Base-by-base conservation (phyloP, 2,888 invertebrate species). In the Papilio gigon region DNA sequence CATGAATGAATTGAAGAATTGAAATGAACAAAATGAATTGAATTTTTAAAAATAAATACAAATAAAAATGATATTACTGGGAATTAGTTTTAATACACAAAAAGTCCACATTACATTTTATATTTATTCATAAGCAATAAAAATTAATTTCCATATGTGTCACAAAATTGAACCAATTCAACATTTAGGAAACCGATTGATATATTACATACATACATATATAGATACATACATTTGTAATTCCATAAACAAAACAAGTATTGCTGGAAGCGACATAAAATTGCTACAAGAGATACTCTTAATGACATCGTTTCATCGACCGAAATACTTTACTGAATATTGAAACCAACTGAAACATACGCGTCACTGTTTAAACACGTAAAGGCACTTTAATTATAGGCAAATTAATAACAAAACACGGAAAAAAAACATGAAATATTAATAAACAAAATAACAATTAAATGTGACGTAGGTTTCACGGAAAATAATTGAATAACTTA, bases 91-190 rank as follows among this genome's bases (percentile, higher is more conserved):
- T 22, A 66, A 67, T 30, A 62, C n/a, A 75, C 73, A 79, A 81
- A 78, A 78, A 75, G 60, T 66, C 67, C 76, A 75, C 70, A 71
- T 74, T 78, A 80, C 82, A 80, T 82, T 90, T 89, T 84, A 86
- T 84, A 80, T 91, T 91, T 91, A 90, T 90, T 92, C 87, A 87
- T 91, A 92, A 91, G 91, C 92, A 90, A 90, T 92, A 88, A 90
- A 90, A 91, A 90, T 84, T 89, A 90, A 90, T 88, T 80, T 84
- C 74, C 83, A 82, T 84, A 86, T 81, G 84, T 86, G 83, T 89
- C 85, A 89, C 87, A 87, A 84, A 88, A 84, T 84, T 81, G 76
- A 87, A 90, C 84, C 76, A 83, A 60, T 87, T 81, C 71, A 76
- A 80, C 82, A 84, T 77, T 78, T 77, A 81, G 76, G 76, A 79